Conservation (phyloP, 2,888 invertebrate genomes). For the Drosophila tanythrix region DNA sequence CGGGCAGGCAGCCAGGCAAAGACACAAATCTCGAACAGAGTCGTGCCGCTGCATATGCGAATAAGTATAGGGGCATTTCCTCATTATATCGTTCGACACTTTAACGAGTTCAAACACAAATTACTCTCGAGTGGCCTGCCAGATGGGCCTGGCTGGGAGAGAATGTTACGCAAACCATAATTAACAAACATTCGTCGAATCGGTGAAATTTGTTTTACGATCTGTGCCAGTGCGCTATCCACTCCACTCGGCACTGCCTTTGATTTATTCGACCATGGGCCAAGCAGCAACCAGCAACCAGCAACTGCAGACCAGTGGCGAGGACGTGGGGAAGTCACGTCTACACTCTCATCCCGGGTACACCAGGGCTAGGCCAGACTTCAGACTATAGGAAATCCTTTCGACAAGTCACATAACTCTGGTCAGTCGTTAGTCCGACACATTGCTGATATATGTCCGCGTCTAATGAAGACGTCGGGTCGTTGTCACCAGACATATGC, state of each 20-base stretch:
- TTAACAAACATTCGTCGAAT: conserved; percentile 75
- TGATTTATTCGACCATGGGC: conserved; percentile 70
- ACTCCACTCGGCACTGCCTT: conserved; percentile 34
- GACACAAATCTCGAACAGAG: conserved; percentile 52
- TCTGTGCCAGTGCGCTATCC: conserved; percentile 30
- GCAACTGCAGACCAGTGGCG: conserved; percentile 1
- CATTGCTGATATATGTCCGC: conserved; percentile 68
- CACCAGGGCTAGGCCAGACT: conserved; percentile 38
- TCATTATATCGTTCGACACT: conserved; percentile 68
- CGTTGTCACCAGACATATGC: conserved; percentile 75
- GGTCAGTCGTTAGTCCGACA: conserved; percentile 58
- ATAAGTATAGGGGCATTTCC: conserved; percentile 54
- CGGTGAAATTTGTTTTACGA: conserved; percentile 69
- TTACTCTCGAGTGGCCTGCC: conserved; percentile 64
- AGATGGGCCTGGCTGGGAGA: conserved; percentile 22
- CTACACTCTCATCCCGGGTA: conserved; percentile 33
- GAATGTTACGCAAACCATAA: conserved; percentile 75
- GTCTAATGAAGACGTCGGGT: conserved; percentile 79
- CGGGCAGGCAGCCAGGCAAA: conserved; percentile 10
- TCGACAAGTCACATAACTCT: conserved; percentile 72
- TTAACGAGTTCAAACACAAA: conserved; percentile 78
- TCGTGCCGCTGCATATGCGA: conserved; percentile 72
- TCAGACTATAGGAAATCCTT: conserved; percentile 75
- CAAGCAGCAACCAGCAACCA: conserved; percentile 14
- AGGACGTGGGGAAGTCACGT: conserved; percentile 23